phyloP scores from a whole-genome alignment of 2,797 vertebrate genomes.

The Lindbergichthys nudifrons region DNA sequence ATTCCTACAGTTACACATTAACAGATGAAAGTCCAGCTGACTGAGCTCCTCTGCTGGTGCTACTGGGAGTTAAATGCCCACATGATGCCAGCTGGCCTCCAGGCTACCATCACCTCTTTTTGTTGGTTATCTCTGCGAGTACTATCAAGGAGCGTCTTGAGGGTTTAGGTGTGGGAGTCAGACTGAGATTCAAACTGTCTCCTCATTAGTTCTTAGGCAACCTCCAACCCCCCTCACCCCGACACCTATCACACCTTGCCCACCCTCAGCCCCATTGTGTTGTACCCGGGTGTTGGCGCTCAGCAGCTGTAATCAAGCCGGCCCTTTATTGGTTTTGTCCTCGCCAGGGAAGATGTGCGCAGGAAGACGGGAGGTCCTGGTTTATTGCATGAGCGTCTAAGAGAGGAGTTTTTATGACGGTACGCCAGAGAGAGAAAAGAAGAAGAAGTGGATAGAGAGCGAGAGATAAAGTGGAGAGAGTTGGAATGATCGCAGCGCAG shows the following conservation, averaged over 20 bases:
- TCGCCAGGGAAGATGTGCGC: constrained; percentile 71
- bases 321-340: constrained; percentile 81
- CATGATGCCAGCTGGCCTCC: constrained; percentile 42
- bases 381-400: constrained; percentile 78
- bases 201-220: constrained; percentile 38
- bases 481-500: constrained; percentile 57
- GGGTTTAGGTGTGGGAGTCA: constrained; percentile 52
- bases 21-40: constrained; percentile 47
- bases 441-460: constrained; percentile 41
- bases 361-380: constrained; percentile 68
- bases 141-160: constrained; percentile 53
- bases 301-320: constrained; percentile 81
- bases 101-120: constrained; percentile 39
- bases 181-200: constrained; percentile 40
- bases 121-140: constrained; percentile 38
- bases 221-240: constrained; percentile 2
- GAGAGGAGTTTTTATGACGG: constrained; percentile 75
- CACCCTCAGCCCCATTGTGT: constrained; percentile 59
- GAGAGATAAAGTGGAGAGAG: constrained; percentile 61
- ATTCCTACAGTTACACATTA: constrained; percentile 39
- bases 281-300: constrained; percentile 63
- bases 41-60: constrained; percentile 36
- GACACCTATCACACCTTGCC: constrained; percentile 47
- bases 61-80: constrained; percentile 44
- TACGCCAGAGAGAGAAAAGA: constrained; percentile 60